These are phyloP conservation scores for Drosophila paranaensis DNA, from an alignment of 2,888 invertebrate species.

Conservation along the genomic window DNA sequence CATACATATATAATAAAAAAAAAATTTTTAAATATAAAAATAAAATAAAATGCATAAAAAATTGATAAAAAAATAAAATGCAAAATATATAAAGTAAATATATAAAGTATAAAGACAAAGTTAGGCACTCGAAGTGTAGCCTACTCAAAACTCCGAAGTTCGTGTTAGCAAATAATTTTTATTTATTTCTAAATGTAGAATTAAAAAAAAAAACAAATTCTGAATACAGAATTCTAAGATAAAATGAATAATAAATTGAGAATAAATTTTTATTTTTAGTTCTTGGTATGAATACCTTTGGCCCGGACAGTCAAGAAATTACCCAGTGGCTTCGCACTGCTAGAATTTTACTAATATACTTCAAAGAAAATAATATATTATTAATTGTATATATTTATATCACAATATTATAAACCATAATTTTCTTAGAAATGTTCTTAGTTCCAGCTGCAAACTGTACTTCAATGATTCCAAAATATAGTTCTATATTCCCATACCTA, in stretches of 20 bases:
- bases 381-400: too few relatives aligned
- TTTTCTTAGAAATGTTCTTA: background rate
- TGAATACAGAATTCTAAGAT: too few relatives aligned
- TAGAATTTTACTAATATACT: too few relatives aligned
- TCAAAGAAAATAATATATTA: too few relatives aligned
- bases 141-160: background rate
- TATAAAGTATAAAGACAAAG: background rate
- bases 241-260: background rate
- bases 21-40: background rate
- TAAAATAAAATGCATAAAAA: background rate
- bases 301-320: too few relatives aligned
- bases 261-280: background rate
- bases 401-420: background rate
- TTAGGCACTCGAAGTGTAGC: too few relatives aligned
- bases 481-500: background rate
- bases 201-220: too few relatives aligned
- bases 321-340: too few relatives aligned
- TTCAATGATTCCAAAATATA: background rate
- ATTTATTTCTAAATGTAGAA: background rate
- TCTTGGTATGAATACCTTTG: too few relatives aligned
- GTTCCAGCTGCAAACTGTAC: background rate
- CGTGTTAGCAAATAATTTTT: background rate
- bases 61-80: background rate
- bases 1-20: background rate
- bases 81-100: background rate